Evolutionary conservation across 2,888 invertebrate species (phyloP).

Genomic region (Dicyrtomina minuta): DNA sequence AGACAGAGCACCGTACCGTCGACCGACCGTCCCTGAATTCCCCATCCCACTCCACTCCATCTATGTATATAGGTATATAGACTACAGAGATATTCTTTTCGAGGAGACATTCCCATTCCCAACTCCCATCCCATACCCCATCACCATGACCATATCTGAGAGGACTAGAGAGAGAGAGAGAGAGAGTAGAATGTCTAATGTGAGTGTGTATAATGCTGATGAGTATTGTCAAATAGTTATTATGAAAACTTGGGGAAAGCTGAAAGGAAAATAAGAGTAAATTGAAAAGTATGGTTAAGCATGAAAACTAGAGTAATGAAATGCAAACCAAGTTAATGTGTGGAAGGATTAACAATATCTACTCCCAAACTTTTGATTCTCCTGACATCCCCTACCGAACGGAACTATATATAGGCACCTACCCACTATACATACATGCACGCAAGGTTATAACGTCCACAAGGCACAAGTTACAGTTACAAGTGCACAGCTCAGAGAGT

Average conservation of each 20-base stretch:
- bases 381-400: too few relatives aligned
- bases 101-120: too few relatives aligned
- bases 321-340: slow-evolving; percentile 26
- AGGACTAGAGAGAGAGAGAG: not conserved
- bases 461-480: not conserved
- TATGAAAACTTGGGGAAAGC: slow-evolving; percentile 3
- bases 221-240: slow-evolving; percentile 30
- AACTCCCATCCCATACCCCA: too few relatives aligned
- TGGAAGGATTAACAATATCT: slow-evolving; percentile 22
- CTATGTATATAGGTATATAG: too few relatives aligned
- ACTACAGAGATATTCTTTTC: too few relatives aligned
- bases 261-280: slow-evolving; percentile 16
- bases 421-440: too few relatives aligned
- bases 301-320: slow-evolving; percentile 22
- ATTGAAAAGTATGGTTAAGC: slow-evolving; percentile 26
- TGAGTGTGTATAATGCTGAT: slow-evolving; percentile 13
- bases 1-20: too few relatives aligned
- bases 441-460: not conserved
- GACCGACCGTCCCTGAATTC: too few relatives aligned
- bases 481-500: not conserved
- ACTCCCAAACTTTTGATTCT: slow-evolving; percentile 18
- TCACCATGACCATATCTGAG: not conserved
- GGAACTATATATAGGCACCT: too few relatives aligned
- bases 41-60: too few relatives aligned
- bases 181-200: not conserved